Evolutionary conservation across 2,113 vertebrate genomes (phyloP).

Genomic region (Cepphus grylle): DNA sequence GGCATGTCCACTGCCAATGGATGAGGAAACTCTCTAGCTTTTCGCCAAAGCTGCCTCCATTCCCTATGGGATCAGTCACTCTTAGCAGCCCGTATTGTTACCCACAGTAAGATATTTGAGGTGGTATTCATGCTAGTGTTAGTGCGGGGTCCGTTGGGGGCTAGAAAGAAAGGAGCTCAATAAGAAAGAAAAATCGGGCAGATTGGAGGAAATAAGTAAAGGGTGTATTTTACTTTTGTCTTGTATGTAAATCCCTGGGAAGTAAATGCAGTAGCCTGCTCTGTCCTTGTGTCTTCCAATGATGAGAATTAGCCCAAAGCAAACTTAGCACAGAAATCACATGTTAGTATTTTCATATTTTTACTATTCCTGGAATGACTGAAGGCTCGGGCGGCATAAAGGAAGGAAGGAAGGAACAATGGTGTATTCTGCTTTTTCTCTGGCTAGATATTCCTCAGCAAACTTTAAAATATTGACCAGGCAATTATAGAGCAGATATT

Average conservation of each 20-base stretch:
- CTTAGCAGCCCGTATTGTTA: neutral
- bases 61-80: neutral
- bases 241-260: conserved; percentile 14
- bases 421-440: neutral
- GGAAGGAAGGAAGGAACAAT: neutral
- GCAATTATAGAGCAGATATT: neutral
- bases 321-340: conserved; percentile 66
- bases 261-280: conserved; percentile 7
- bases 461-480: neutral
- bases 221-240: neutral
- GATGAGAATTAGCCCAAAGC: conserved; percentile 70
- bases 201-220: neutral
- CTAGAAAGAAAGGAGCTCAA: neutral
- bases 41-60: neutral
- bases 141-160: neutral
- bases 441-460: neutral
- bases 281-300: conserved; percentile 50
- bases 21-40: neutral
- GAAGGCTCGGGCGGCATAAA: neutral
- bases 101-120: neutral
- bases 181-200: neutral
- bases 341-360: conserved; percentile 66
- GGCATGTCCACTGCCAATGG: neutral
- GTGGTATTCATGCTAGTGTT: neutral
- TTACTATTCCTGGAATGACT: conserved; percentile 58